A percentile compares a stretch with the other conserved stretches of the same genome.
These are phyloP conservation scores for Camelus dromedarius DNA, from an alignment of 2,113 vertebrate genomes.

Conservation along the genomic window DNA sequence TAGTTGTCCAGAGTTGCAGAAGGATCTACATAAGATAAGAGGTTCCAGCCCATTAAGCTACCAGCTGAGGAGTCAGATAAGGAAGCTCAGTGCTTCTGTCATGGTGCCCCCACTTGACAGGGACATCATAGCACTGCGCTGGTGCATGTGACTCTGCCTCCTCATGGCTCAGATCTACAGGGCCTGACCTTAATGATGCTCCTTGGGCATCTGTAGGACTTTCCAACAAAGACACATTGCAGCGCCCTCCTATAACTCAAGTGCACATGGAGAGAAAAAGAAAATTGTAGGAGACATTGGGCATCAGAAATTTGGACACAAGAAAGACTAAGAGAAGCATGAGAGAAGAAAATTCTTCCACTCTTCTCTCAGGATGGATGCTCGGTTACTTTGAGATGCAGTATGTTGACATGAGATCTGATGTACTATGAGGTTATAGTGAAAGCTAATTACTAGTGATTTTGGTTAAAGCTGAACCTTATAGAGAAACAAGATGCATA, in stretches of 20 bases:
- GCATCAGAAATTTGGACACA: background rate
- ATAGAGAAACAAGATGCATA: background rate
- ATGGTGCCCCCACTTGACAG: background rate
- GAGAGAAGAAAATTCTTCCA: background rate
- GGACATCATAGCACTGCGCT: background rate
- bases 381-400: background rate
- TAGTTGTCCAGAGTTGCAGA: background rate
- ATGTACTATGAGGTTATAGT: background rate
- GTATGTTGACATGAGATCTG: background rate
- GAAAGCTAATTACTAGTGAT: background rate
- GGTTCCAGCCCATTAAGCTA: background rate
- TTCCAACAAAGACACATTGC: background rate
- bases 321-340: background rate
- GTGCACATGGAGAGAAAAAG: background rate
- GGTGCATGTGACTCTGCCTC: background rate
- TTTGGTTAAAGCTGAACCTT: slow-evolving; percentile 19
- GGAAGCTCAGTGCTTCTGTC: too few species aligned
- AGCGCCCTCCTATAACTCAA: background rate
- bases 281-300: background rate
- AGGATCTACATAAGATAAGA: background rate
- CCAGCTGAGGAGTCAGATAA: background rate
- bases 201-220: background rate
- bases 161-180: background rate
- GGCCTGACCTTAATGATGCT: background rate
- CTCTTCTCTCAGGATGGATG: background rate